Percentiles rank a stretch among this genome's conserved stretches.
These are phyloP conservation scores for Danaus melanippus DNA, from an alignment of 1,140 invertebrate genomes.

Conservation along the genomic window DNA sequence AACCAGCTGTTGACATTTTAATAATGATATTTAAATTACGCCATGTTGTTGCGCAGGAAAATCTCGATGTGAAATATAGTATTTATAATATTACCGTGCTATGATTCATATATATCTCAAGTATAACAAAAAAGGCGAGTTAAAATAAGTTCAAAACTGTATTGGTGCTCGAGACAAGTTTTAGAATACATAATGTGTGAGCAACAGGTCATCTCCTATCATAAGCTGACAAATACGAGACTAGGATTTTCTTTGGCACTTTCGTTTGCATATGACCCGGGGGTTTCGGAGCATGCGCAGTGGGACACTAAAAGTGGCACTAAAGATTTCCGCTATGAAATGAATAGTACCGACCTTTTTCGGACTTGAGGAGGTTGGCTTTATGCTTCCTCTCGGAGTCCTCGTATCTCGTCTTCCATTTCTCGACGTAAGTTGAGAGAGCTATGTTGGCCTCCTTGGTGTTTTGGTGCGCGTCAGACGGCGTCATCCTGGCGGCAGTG, in stretches of 20 bases:
- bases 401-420: slow-evolving; percentile 79
- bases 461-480: slow-evolving; percentile 60
- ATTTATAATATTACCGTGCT: no score
- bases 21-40: slow-evolving; percentile 8
- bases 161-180: slow-evolving; percentile 29
- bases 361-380: slow-evolving; percentile 75
- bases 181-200: slow-evolving; percentile 55
- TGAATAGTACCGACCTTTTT: slow-evolving; percentile 75
- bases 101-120: no score
- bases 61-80: not conserved
- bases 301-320: slow-evolving; percentile 32
- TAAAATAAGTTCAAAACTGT: no score
- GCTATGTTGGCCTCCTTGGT: slow-evolving; percentile 59
- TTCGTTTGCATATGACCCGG: slow-evolving; percentile 54
- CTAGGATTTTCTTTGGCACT: slow-evolving; percentile 58
- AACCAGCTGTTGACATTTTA: no score
- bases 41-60: slow-evolving; percentile 20
- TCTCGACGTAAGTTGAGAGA: slow-evolving; percentile 65
- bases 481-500: slow-evolving; percentile 63
- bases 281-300: slow-evolving; percentile 50
- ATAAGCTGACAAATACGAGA: slow-evolving; percentile 62
- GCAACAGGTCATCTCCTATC: slow-evolving; percentile 65
- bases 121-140: no score
- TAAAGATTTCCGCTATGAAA: slow-evolving; percentile 32
- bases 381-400: slow-evolving; percentile 79